Conservation (phyloP, 2,888 invertebrate species). For the Sturmia bella region DNA sequence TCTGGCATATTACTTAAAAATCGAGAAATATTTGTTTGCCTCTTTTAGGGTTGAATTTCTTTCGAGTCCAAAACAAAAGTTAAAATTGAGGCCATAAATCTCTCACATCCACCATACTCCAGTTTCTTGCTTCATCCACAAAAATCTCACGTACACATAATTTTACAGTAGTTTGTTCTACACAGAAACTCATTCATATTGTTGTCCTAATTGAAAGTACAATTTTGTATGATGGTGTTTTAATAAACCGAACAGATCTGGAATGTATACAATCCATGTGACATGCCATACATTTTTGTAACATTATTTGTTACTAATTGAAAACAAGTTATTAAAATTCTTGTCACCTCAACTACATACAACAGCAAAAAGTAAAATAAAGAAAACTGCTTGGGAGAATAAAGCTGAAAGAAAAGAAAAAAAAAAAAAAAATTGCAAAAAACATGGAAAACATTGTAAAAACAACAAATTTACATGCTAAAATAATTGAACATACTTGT, state of each 20-base stretch:
- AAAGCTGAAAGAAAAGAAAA: neutral
- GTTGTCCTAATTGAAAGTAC: constrained; percentile 50
- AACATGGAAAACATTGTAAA: constrained; percentile 68
- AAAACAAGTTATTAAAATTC: constrained; percentile 72
- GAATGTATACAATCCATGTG: constrained; percentile 16
- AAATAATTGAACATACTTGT: constrained; percentile 78
- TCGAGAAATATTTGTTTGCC: no score
- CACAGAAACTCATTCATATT: constrained; percentile 7
- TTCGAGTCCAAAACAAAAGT: no score
- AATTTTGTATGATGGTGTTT: constrained; percentile 17
- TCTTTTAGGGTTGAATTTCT: no score
- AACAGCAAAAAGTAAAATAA: constrained; percentile 11
- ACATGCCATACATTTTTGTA: constrained; percentile 55
- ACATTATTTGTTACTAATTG: constrained; percentile 70
- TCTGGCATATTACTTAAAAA: no score
- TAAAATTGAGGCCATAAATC: no score
- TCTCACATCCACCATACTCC: no score
- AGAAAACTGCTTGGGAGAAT: constrained; percentile 10
- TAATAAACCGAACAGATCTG: constrained; percentile 16
- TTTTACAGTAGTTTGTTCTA: neutral
- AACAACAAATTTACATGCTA: constrained; percentile 77
- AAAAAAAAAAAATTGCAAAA: constrained; percentile 27
- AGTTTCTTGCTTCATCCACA: neutral
- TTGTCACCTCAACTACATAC: constrained; percentile 67
- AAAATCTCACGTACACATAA: neutral